phyloP scores from a whole-genome alignment of 2,888 invertebrate genomes.

The Priapulus caudatus region DNA sequence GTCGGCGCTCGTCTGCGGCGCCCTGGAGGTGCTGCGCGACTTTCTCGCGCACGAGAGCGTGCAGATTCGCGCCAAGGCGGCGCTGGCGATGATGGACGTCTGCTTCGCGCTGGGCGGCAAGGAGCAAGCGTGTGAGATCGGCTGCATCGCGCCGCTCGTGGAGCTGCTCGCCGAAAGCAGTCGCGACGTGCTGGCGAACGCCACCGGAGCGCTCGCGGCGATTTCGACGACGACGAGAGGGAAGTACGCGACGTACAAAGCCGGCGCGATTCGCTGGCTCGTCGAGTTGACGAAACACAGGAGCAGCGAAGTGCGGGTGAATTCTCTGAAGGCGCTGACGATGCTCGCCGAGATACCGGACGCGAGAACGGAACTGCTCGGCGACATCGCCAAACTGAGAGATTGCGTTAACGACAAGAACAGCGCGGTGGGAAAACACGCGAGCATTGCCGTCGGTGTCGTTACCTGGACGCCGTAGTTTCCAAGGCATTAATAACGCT shows the following conservation, averaged over 20 bases:
- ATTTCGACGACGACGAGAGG: background rate
- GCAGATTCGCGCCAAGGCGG: background rate
- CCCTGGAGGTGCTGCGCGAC: background rate
- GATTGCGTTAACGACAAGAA: background rate
- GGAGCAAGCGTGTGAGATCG: background rate
- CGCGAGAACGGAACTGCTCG: background rate
- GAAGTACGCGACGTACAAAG: background rate
- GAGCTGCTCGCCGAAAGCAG: background rate
- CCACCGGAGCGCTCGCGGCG: background rate
- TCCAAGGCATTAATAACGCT: background rate
- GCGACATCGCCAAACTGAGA: background rate
- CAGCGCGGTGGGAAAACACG: background rate
- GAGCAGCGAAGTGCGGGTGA: background rate
- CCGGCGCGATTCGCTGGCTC: background rate
- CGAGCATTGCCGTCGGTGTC: background rate
- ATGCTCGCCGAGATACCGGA: background rate
- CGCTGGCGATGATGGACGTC: background rate
- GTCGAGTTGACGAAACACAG: background rate
- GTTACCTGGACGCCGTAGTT: background rate
- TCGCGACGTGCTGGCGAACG: background rate
- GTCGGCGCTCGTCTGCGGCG: background rate
- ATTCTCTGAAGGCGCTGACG: background rate
- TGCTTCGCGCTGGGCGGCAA: background rate
- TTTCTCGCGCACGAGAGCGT: background rate
- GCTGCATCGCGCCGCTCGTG: background rate